Conservation (phyloP, 1,140 invertebrate species). For the Neodiprion fabricii region DNA sequence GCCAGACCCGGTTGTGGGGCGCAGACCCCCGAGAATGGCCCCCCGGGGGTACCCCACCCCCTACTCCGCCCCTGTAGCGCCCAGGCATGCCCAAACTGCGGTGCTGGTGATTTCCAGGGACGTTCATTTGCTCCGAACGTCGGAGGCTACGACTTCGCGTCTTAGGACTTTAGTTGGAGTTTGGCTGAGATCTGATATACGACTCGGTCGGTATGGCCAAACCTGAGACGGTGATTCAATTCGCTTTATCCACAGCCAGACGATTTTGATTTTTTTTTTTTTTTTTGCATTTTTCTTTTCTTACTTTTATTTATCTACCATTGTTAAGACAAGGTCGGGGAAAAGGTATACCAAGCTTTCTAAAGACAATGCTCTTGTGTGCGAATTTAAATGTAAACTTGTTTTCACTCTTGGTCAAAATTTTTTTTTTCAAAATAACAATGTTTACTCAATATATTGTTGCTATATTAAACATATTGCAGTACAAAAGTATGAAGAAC, state of each 20-base stretch:
- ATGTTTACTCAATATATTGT: too few relatives aligned
- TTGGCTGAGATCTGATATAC: conserved; percentile 2
- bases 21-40: conserved; percentile 38
- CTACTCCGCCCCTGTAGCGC: conserved; percentile 44
- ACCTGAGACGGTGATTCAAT: conserved; percentile 9
- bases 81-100: conserved; percentile 52
- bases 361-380: neutral
- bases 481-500: too few relatives aligned
- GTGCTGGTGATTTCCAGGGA: conserved; percentile 53
- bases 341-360: neutral
- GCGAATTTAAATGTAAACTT: neutral
- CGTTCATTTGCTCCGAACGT: conserved; percentile 44
- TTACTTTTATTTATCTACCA: neutral
- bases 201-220: conserved; percentile 11
- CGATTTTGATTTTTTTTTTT: neutral
- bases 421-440: too few relatives aligned
- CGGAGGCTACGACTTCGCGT: conserved; percentile 10
- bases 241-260: neutral
- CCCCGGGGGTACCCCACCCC: conserved; percentile 25
- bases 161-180: neutral
- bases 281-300: neutral
- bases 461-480: too few relatives aligned
- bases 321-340: neutral
- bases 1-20: conserved; percentile 49
- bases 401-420: too few relatives aligned